Base-by-base conservation (phyloP, 2,888 invertebrate species). In the Ophion slaviceki region DNA sequence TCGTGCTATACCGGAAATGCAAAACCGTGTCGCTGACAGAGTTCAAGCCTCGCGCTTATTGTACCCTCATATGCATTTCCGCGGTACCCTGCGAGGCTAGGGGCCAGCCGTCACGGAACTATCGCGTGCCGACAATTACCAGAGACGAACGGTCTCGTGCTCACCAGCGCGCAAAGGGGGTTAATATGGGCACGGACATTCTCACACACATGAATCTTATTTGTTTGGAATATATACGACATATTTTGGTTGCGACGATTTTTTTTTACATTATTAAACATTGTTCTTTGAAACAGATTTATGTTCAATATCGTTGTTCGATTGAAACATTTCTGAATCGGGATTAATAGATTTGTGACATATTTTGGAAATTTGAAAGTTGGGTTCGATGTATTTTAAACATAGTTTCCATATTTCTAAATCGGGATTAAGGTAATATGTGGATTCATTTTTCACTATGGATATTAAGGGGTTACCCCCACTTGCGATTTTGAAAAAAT, bases 121-220 rank as follows among this genome's bases (percentile, higher is more conserved):
- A 89, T 90, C 88, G 90, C 89, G 88, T 90, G 89, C 88, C 88
- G 84, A 84, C 89, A 88, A 91, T 90, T 90, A 90, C 88, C 80
- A 86, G 87, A 70, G 85, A 84, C 84, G 85, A 78, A 79, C 67
- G 70, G 53, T 66, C 76, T 61, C 28, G 81, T 57, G 78, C 64
- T 79, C 61, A 62, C 61, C 36, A 72, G 47, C 80, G 76, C 68
- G 77, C 68, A 62, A 83, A 82, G 74, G 67, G 68, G 67, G 32
- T 81, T 68, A 24, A 45, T 36, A 11, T 20, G 24, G 11, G 14
- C 68, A 20, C 66, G 28, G 17, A 45, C 11, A 32, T 17, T 11
- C 28, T 14, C 20, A 24, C 11, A 59, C 59, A 17, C 14, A 11
- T 24, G 2, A 66, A 36, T 76, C 53, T 20, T 76, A 3, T 53